Conservation (phyloP, 2,888 invertebrate species). For the Nymphalis c-album region DNA sequence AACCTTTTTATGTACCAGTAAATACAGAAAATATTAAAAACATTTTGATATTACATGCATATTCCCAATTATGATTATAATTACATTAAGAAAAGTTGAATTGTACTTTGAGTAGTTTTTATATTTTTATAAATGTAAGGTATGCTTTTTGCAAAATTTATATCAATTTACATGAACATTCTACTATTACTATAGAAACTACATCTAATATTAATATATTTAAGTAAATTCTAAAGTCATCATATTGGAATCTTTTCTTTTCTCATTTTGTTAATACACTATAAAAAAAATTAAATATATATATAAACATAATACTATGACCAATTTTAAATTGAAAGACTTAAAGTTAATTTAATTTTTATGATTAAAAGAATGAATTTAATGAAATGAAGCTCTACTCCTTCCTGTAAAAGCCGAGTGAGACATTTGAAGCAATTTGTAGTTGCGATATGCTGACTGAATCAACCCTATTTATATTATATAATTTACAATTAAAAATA, state of each 20-base stretch:
- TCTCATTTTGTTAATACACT: no score
- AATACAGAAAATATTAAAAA: neutral
- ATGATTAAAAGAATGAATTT: neutral
- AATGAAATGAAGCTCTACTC: constrained; percentile 8
- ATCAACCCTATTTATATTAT: constrained; percentile 39
- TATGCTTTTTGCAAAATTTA: neutral
- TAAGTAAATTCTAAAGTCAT: no score
- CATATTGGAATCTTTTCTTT: no score
- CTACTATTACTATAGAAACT: neutral
- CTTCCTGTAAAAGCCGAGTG: constrained; percentile 30
- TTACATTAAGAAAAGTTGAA: neutral
- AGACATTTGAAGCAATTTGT: constrained; percentile 9
- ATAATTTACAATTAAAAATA: constrained; percentile 51
- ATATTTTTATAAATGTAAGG: constrained; percentile 12
- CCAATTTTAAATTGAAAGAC: no score
- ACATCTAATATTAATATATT: no score
- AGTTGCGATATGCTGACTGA: constrained; percentile 17
- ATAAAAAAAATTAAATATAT: no score
- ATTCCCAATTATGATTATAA: neutral
- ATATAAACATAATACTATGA: no score
- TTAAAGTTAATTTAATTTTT: no score
- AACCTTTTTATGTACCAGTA: no score
- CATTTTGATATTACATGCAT: neutral
- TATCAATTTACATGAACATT: neutral
- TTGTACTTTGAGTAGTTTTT: neutral